Evolutionary conservation across 2,888 invertebrate species (phyloP).

Genomic region (Vesta saturnalis): DNA sequence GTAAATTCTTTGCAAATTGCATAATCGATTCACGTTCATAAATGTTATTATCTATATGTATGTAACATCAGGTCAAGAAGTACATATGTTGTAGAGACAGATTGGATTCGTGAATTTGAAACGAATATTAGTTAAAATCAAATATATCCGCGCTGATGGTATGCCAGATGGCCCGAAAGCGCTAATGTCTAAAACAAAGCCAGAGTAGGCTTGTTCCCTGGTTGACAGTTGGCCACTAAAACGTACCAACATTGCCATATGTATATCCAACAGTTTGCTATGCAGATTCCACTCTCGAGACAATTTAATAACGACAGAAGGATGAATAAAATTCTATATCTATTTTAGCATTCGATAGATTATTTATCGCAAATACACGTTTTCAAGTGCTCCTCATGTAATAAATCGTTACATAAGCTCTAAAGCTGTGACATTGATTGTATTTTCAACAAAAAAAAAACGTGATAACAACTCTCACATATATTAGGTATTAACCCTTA

Average conservation of each 20-base stretch:
- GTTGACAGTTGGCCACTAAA: slow-evolving; percentile 58
- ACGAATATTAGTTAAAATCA: slow-evolving; percentile 45
- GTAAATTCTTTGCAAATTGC: slow-evolving; percentile 20
- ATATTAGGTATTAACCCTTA: too few relatives aligned
- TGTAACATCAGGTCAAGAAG: slow-evolving; percentile 16
- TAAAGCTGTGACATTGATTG: too few relatives aligned
- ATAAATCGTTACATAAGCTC: neutral
- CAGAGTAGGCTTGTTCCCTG: slow-evolving; percentile 43
- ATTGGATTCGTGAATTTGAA: slow-evolving; percentile 42
- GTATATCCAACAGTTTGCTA: slow-evolving; percentile 50
- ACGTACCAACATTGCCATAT: slow-evolving; percentile 54
- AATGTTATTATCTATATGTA: neutral
- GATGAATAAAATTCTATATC: slow-evolving; percentile 34
- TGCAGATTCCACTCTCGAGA: slow-evolving; percentile 53
- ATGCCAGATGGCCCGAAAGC: slow-evolving; percentile 50
- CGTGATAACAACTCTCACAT: too few relatives aligned
- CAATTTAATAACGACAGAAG: slow-evolving; percentile 54
- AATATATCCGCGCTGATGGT: slow-evolving; percentile 50
- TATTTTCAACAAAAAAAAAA: too few relatives aligned
- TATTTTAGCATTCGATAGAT: slow-evolving; percentile 18
- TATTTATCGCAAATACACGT: slow-evolving; percentile 6
- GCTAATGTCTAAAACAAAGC: slow-evolving; percentile 56
- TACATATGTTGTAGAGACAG: slow-evolving; percentile 40
- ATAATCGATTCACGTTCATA: slow-evolving; percentile 19
- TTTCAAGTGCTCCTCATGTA: neutral